phyloP scores from a whole-genome alignment of 1,140 invertebrate genomes.

The Apolygus lucorum region DNA sequence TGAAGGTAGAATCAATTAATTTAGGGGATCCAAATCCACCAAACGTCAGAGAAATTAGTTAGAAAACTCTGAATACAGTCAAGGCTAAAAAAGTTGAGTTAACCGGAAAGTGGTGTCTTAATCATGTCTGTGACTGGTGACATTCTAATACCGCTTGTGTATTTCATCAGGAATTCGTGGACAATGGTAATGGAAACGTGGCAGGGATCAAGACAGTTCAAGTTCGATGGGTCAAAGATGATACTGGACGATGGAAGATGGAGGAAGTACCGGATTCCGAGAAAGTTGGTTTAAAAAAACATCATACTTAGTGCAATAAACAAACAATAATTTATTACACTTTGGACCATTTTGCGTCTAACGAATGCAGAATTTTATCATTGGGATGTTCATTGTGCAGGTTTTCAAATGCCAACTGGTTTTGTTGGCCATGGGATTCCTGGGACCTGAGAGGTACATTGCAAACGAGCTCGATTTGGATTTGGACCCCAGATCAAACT shows the following conservation, averaged over 20 bases:
- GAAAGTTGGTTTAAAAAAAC: constrained; percentile 43
- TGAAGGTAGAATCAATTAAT: too few relatives aligned
- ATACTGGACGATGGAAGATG: constrained; percentile 90
- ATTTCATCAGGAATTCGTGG: constrained; percentile 69
- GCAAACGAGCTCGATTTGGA: constrained; percentile 73
- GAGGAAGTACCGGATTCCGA: constrained; percentile 74
- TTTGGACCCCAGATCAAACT: constrained; percentile 86
- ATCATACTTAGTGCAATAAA: constrained; percentile 15
- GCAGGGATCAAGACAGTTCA: constrained; percentile 79
- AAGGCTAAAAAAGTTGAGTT: too few relatives aligned
- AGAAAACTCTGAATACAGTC: too few relatives aligned
- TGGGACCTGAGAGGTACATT: constrained; percentile 89
- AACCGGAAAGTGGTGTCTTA: too few relatives aligned
- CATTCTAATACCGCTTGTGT: too few relatives aligned
- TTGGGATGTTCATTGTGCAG: constrained; percentile 35
- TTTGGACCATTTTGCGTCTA: neutral
- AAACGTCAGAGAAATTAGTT: too few relatives aligned
- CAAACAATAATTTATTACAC: constrained; percentile 2
- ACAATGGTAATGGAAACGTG: constrained; percentile 83
- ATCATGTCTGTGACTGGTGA: too few relatives aligned
- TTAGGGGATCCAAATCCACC: too few relatives aligned
- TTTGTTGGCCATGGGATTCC: constrained; percentile 95
- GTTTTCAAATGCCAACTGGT: constrained; percentile 83
- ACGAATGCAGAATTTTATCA: neutral
- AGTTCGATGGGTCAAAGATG: constrained; percentile 90